Evolutionary conservation across 2,888 invertebrate genomes (phyloP).

Genomic region (Limenitis camilla): DNA sequence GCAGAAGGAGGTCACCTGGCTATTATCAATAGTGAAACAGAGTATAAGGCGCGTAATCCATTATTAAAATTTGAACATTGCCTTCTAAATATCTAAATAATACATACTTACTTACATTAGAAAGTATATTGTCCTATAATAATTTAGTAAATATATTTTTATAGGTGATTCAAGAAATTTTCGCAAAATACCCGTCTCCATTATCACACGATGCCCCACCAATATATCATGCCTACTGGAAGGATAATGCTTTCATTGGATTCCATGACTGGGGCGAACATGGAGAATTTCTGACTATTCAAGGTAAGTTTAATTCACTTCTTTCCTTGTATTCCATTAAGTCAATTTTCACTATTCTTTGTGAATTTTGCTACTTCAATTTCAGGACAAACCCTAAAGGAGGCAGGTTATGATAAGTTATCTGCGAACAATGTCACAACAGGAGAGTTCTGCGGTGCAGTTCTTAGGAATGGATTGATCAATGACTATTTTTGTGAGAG

Average conservation of each 20-base stretch:
- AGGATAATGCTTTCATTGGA: conserved; percentile 30
- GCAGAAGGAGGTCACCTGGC: conserved; percentile 43
- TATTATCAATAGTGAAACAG: conserved; percentile 40
- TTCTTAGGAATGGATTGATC: conserved; percentile 31
- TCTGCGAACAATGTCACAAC: conserved; percentile 31
- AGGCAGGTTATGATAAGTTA: conserved; percentile 42
- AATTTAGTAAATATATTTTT: background rate
- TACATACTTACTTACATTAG: too few species aligned
- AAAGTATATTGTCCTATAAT: too few species aligned
- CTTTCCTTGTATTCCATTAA: too few species aligned
- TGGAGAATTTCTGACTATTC: conserved; percentile 28
- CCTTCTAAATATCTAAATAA: too few species aligned
- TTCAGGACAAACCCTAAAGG: conserved; percentile 36
- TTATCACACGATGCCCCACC: too few species aligned
- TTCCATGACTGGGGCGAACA: conserved; percentile 32
- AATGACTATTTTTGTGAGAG: conserved; percentile 40
- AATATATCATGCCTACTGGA: conserved; percentile 30
- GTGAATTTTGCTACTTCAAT: background rate
- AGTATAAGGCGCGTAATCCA: conserved; percentile 12
- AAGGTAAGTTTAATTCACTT: conserved; percentile 15
- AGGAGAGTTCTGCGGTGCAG: conserved; percentile 37
- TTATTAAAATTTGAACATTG: too few species aligned
- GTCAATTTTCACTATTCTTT: too few species aligned
- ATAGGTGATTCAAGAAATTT: conserved; percentile 27
- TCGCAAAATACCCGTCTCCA: conserved; percentile 27